Base-by-base conservation (phyloP, 2,888 invertebrate genomes). In the Cryptus armator region DNA sequence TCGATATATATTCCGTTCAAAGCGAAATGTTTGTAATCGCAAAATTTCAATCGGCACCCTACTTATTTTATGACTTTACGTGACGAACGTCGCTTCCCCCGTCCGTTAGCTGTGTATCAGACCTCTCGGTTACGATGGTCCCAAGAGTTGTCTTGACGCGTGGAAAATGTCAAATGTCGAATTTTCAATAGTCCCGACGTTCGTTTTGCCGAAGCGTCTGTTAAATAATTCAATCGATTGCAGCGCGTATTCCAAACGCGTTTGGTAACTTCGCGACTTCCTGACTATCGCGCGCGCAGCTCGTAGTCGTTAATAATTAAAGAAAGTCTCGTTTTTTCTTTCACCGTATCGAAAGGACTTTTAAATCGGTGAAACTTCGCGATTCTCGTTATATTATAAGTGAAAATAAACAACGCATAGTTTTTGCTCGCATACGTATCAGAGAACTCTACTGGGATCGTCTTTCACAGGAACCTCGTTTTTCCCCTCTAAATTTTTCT, bases 191-290 rank as follows among this genome's bases (percentile, higher is more conserved):
- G 64, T 78, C 71, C 76, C 59, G 10, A 48, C 46, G 48, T 59
- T 59, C 16, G 48, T 46, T 75, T 75, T 59, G 66, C 46, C 16
- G n/a, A 67, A 48, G 14, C 66, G 44, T 46, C 71, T 70, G 43
- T 70, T 85, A 77, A 85, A 85, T 85, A 74, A 85, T 85, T 85
- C 85, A 85, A 48, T 24, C 5, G 14, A 66, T 79, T 79, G 56
- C 71, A 46, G 14, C 72, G 81, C 53, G 71, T 68, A 78, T 78
- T 72, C 78, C 43, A 44, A 74, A 48, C 71, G 67, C 82, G 75
- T 82, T 62, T 16, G 59, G n/a, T 44, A 68, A 56, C 32, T 29
- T 46, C 32, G 62, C 14, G 37, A 16, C 46, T 72, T 67, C 72
- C 77, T 70, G n/a, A 16, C 76, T 3, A 37, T 70, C 70, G 44